Evolutionary conservation across 2,888 invertebrate species (phyloP), one percentile per base, ranked within the genome.

Genomic region (Protula sp.): DNA sequence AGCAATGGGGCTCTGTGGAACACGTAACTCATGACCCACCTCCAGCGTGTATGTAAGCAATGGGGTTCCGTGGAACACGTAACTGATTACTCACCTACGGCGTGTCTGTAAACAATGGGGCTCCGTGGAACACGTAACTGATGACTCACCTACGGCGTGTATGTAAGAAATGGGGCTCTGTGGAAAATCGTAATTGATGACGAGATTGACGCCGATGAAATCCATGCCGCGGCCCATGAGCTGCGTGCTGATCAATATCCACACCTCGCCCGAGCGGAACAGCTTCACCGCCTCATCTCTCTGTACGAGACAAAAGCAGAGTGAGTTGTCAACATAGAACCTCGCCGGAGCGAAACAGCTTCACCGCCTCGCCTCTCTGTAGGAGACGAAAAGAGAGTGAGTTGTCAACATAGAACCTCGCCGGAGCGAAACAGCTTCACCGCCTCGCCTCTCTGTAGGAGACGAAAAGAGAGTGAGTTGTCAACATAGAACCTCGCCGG

Each of bases 141-240:
- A 38, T 14, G 38, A 19, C 62, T 94, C 86, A 28, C 93, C 92
- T 64, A 81, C 76, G 62, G 78, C 71, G 64, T 80, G 80, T 19
- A 81, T 78, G 65, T 80, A 80, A 56, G 73, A 74, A 59, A 79
- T 70, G 47, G 80, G 74, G 64, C 73, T 78, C 64, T 72, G 74
- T 24, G 98, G 98, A 81, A 98, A 93, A 84, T 99, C 98, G 79
- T 94, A 99, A 84, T 99, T 99, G 67, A 99, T 85, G 30, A 99
- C 95, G 30, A 98, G 84, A 84, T 93, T 94, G 53, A 99, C 93
- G 1, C 94, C 94, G 73, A 92, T 92, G 81, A 98, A 94, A 83
- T 98, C 98, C 65, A 98, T 90, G 67, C 98, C 98, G 67, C 98
- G 87, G 0, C 93, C 91, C 91, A 98, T 90, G 67, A 99, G 84